phyloP scores from a whole-genome alignment of 2,888 invertebrate genomes.

The Agonum fuliginosum region DNA sequence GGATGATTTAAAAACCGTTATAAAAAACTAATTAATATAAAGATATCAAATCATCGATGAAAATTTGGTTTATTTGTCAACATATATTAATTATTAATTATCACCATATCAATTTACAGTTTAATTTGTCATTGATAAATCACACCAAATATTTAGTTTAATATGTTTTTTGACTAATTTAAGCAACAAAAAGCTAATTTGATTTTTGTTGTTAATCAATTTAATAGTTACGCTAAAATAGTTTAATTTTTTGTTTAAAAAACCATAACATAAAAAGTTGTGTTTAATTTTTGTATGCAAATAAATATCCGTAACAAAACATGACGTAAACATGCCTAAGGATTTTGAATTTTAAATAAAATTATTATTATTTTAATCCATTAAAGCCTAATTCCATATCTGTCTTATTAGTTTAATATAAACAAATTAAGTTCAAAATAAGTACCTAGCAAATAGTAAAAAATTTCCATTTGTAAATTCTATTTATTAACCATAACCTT shows the following conservation, averaged over 20 bases:
- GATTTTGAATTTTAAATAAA: too few species aligned
- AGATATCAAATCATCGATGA: not conserved
- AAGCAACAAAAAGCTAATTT: constrained; percentile 27
- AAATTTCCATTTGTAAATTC: too few species aligned
- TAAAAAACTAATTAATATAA: constrained; percentile 25
- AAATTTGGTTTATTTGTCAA: constrained; percentile 12
- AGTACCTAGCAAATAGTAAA: too few species aligned
- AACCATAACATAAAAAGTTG: not conserved
- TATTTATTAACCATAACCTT: too few species aligned
- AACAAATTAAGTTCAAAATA: too few species aligned
- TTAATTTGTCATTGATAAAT: constrained; percentile 30
- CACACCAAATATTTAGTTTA: constrained; percentile 2
- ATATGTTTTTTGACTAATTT: constrained; percentile 26
- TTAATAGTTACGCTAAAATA: not conserved
- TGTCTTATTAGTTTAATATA: too few species aligned
- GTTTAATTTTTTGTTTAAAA: constrained; percentile 6
- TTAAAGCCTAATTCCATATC: too few species aligned
- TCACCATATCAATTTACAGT: constrained; percentile 8
- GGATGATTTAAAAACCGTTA: not conserved
- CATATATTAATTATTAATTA: constrained; percentile 26
- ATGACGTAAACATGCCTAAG: not conserved
- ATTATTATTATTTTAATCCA: too few species aligned
- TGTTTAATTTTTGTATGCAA: constrained; percentile 6
- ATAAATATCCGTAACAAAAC: constrained; percentile 27
- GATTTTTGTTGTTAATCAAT: constrained; percentile 25